Conservation (phyloP, 2,797 vertebrate genomes). For the Ceryle rudis region DNA sequence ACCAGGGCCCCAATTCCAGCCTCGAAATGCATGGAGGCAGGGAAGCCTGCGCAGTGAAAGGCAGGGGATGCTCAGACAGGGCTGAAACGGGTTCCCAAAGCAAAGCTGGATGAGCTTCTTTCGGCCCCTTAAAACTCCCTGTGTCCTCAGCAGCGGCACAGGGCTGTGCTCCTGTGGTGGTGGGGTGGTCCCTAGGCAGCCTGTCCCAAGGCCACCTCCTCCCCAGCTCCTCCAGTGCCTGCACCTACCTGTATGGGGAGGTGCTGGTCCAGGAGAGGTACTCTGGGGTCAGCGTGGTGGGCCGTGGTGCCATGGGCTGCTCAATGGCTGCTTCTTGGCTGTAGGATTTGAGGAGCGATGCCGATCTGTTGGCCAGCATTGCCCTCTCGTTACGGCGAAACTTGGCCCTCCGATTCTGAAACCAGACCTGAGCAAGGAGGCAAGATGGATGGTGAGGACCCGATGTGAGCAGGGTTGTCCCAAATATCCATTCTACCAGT, state of each 20-base stretch:
- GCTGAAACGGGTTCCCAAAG: not conserved
- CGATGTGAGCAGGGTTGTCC: accelerated
- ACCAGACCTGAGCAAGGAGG: conserved; percentile 80
- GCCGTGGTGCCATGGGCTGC: conserved; percentile 82
- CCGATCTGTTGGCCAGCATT: conserved; percentile 80
- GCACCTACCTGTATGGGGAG: conserved; percentile 81
- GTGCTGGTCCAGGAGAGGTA: conserved; percentile 83
- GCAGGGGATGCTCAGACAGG: not conserved
- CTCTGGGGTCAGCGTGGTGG: conserved; percentile 77
- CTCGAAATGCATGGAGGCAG: not conserved
- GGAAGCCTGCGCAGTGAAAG: not conserved
- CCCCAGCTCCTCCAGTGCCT: not conserved
- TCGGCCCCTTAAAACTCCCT: not conserved
- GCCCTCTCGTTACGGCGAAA: conserved; percentile 85
- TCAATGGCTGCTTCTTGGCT: conserved; percentile 82
- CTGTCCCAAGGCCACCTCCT: not conserved
- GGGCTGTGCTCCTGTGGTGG: accelerated
- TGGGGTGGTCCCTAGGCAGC: not conserved
- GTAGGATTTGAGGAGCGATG: conserved; percentile 83
- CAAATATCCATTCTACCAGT: accelerated
- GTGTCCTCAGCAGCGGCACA: not conserved
- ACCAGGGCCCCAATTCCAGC: not conserved
- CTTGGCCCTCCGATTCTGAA: conserved; percentile 86
- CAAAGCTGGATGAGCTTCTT: not conserved
- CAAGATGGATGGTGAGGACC: not conserved